Base-by-base conservation (phyloP, 2,888 invertebrate species). In the Eupithecia abbreviata region DNA sequence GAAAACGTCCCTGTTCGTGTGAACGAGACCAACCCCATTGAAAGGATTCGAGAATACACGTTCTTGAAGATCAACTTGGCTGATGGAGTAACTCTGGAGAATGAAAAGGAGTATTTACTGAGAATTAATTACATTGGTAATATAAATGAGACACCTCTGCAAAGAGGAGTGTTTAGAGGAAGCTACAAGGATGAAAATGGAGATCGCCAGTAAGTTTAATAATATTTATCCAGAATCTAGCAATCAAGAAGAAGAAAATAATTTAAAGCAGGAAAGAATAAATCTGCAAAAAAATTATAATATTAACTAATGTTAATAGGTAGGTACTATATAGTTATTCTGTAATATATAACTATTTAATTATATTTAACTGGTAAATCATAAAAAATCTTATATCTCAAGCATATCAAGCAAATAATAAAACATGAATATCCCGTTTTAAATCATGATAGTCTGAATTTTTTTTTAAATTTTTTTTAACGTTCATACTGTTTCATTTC, bases 161-260 rank as follows among this genome's bases (percentile, higher is more conserved):
- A 91, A 0, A 85, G 94, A 87, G 94, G 94, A 5, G 90, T 95
- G 2, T 95, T 95, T 65, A 89, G 95, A 85, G 94, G 95, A 43
- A 91, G 88, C 73, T 92, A 94, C 62, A 87, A 58, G 43, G 92
- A 88, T 18, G 81, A 80, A 13, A 84, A 86, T 79, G 91, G 91
- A 7, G 85, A 77, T 73, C 55, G 83, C 42, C 92, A 90, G 94
- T 95, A 80, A 91, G 93, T 80, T 18, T 12, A 12, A 30, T n/a
- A 62, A 7, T 10, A 30, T 58, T 18, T 15, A 42, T 66, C 6
- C 12, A 55, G 7, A n/a, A 55, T 55, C 7, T 7, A 55, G 55
- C 3, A 55, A 55, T 55, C 0, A 0, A 55, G n/a, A n/a, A 55
- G 2, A 51, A 5, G 2, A n/a, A 55, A 51, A 51, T 15, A 15